Percentiles rank a stretch among this genome's conserved stretches.
Conservation (phyloP, 2,888 invertebrate genomes). For the Tromatobia lineatoria region DNA sequence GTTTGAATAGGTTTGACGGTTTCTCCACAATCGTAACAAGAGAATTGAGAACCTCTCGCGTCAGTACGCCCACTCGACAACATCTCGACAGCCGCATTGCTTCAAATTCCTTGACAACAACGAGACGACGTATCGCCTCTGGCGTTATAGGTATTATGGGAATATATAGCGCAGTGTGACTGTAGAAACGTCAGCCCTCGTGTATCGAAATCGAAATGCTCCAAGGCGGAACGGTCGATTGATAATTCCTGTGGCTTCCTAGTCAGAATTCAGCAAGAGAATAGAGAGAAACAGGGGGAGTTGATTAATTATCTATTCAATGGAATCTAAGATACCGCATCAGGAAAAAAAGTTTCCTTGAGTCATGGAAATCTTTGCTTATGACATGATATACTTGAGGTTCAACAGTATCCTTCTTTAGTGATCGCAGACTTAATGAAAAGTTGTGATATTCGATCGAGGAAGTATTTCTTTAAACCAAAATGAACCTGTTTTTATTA, state of each 20-base stretch:
- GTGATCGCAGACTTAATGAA: no score
- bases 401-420: not conserved
- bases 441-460: no score
- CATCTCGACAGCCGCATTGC: conserved; percentile 57
- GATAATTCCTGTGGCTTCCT: conserved; percentile 68
- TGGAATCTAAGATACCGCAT: not conserved
- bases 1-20: conserved; percentile 65
- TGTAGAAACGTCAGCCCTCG: conserved; percentile 63
- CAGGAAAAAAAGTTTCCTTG: not conserved
- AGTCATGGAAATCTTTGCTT: not conserved
- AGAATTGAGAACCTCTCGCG: conserved; percentile 62
- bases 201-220: conserved; percentile 65
- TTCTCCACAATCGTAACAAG: conserved; percentile 69
- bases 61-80: conserved; percentile 50
- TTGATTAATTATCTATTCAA: conserved; percentile 13
- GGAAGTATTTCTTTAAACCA: not conserved
- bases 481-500: not conserved
- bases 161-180: conserved; percentile 35
- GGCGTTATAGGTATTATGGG: conserved; percentile 56
- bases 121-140: conserved; percentile 63
- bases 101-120: conserved; percentile 71
- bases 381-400: not conserved
- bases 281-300: not conserved
- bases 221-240: conserved; percentile 55
- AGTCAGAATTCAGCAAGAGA: not conserved